Conservation (phyloP, 2,888 invertebrate species). For the Orthosia incerta region DNA sequence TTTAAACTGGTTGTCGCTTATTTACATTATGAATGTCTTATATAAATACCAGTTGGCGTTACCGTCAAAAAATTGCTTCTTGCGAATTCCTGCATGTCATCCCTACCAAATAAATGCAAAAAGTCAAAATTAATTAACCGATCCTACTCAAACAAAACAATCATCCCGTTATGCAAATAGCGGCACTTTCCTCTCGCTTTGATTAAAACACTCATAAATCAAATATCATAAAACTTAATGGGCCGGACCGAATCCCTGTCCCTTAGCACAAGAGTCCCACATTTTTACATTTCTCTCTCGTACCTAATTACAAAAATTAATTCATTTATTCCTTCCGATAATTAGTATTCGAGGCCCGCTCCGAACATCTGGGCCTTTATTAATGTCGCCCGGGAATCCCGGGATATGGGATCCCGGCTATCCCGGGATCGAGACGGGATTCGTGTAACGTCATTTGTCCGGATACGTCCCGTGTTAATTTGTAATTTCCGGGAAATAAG, state of each 20-base stretch:
- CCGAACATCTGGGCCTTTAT: conserved; percentile 79
- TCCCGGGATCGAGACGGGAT: conserved; percentile 60
- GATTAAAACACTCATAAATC: conserved; percentile 66
- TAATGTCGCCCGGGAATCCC: conserved; percentile 72
- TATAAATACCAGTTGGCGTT: too few relatives aligned
- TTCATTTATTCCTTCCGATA: conserved; percentile 82
- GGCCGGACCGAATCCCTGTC: conserved; percentile 57
- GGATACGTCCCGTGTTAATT: conserved; percentile 65
- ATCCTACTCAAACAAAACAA: conserved; percentile 39
- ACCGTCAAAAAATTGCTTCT: neutral
- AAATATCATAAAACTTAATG: conserved; percentile 67
- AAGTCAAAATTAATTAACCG: conserved; percentile 16
- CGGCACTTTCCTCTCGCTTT: conserved; percentile 40
- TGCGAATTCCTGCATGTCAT: neutral
- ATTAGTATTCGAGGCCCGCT: conserved; percentile 84
- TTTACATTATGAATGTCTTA: too few relatives aligned
- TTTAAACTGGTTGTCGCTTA: too few relatives aligned
- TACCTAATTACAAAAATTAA: conserved; percentile 80
- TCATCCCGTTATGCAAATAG: conserved; percentile 61
- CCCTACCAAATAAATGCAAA: conserved; percentile 1
- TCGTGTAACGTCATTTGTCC: conserved; percentile 66
- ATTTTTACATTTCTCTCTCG: conserved; percentile 61
- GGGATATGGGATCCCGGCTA: conserved; percentile 55
- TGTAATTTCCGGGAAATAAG: conserved; percentile 67
- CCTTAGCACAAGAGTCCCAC: conserved; percentile 34